A percentile compares a stretch with the other conserved stretches of the same genome.
phyloP scores from a whole-genome alignment of 2,888 invertebrate genomes.

The Spilosoma lubricipeda region DNA sequence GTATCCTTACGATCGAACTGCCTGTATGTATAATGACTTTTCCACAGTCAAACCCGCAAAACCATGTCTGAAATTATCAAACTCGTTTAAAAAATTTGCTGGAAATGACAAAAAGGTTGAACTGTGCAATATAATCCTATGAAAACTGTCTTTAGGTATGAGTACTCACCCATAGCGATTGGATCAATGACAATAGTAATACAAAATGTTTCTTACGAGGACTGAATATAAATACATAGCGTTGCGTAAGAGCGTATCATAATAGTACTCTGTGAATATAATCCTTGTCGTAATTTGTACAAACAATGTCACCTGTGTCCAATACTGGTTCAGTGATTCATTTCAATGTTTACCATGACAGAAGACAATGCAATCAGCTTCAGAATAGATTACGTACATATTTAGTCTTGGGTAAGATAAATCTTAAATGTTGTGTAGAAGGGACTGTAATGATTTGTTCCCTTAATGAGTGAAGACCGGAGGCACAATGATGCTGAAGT shows the following conservation, averaged over 20 bases:
- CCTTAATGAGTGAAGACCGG: too few relatives aligned
- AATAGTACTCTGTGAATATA: background rate
- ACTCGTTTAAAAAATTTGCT: too few relatives aligned
- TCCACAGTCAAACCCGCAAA: too few relatives aligned
- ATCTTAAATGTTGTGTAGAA: background rate
- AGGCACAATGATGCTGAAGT: too few relatives aligned
- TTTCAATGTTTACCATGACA: background rate
- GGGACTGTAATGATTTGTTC: too few relatives aligned
- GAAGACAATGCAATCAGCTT: background rate
- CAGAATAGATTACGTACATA: background rate
- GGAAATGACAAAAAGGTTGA: too few relatives aligned
- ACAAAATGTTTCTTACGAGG: background rate
- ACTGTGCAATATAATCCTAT: background rate
- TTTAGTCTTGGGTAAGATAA: background rate
- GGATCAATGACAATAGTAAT: background rate
- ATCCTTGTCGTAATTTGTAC: background rate
- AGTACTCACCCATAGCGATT: background rate
- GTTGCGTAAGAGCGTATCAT: background rate
- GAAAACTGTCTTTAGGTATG: background rate
- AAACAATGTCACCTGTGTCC: background rate
- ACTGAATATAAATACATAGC: background rate
- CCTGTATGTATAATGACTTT: too few relatives aligned
- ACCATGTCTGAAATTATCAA: too few relatives aligned
- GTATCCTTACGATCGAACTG: too few relatives aligned
- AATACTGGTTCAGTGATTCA: conserved; percentile 3